Evolutionary conservation across 2,888 invertebrate genomes (phyloP).

Genomic region (Dicycla oo): DNA sequence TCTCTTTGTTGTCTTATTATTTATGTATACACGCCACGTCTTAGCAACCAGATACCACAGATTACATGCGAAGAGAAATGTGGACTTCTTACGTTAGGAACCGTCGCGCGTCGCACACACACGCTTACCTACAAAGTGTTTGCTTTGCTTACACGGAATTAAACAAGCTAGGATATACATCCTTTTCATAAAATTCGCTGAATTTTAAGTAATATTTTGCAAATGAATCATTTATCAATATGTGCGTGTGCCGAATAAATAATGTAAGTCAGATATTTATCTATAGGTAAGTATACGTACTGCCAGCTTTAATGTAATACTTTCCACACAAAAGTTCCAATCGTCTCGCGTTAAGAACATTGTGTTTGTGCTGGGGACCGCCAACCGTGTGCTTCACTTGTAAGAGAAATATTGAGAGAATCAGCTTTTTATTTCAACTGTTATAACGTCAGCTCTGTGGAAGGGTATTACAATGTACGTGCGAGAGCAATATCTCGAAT

Average conservation of each 20-base stretch:
- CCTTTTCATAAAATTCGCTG: too few species aligned
- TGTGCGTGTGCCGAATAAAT: constrained; percentile 1
- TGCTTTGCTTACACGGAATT: constrained; percentile 12
- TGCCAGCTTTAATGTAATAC: constrained; percentile 18
- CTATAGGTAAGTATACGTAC: background rate
- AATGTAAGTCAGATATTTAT: background rate
- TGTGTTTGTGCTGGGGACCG: constrained; percentile 42
- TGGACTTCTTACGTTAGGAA: background rate
- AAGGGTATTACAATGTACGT: background rate
- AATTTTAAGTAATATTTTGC: too few species aligned
- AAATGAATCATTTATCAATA: background rate
- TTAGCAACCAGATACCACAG: constrained; percentile 20
- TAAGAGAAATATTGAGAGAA: constrained; percentile 41
- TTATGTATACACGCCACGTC: constrained; percentile 46
- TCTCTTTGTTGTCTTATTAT: constrained; percentile 58
- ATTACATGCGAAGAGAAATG: constrained; percentile 26
- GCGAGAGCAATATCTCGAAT: constrained; percentile 17
- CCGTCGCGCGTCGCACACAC: background rate
- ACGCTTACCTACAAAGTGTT: background rate
- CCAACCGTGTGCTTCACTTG: constrained; percentile 35
- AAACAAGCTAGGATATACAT: background rate
- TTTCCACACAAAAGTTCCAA: constrained; percentile 26
- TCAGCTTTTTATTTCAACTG: constrained; percentile 40
- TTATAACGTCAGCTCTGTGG: constrained; percentile 30
- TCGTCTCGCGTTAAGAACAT: constrained; percentile 42